Evolutionary conservation across 2,888 invertebrate genomes (phyloP).

Genomic region (Elaeidobius kamerunicus): DNA sequence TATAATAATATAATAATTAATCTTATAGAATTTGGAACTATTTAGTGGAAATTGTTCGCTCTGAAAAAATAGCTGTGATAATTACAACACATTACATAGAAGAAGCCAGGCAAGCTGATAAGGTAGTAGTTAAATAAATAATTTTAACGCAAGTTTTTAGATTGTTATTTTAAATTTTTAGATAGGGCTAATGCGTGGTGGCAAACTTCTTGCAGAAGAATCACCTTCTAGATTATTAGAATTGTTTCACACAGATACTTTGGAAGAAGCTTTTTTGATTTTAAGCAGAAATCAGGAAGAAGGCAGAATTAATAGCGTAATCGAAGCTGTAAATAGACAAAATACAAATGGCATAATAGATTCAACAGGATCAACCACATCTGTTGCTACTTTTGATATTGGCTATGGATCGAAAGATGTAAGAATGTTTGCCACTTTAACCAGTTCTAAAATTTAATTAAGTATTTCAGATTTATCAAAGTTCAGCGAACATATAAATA

Average conservation of each 20-base stretch:
- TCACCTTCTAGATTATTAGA: conserved; percentile 70
- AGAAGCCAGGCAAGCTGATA: conserved; percentile 79
- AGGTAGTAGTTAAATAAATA: conserved; percentile 53
- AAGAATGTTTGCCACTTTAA: conserved; percentile 24
- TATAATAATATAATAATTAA: no score
- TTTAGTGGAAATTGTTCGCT: conserved; percentile 67
- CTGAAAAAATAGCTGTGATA: conserved; percentile 74
- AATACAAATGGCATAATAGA: conserved; percentile 29
- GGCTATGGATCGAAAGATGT: conserved; percentile 40
- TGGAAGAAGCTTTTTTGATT: conserved; percentile 86
- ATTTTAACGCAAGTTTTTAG: not conserved
- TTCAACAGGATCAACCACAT: conserved; percentile 33
- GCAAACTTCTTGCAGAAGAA: conserved; percentile 81
- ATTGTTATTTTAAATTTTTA: conserved; percentile 44
- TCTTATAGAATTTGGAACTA: conserved; percentile 85
- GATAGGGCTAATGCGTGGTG: conserved; percentile 89
- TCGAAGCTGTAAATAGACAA: conserved; percentile 29
- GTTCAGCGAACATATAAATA: no score
- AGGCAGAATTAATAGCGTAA: conserved; percentile 39
- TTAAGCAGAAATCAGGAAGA: conserved; percentile 65
- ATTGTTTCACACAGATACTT: conserved; percentile 65
- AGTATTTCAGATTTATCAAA: not conserved
- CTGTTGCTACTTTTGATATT: conserved; percentile 35
- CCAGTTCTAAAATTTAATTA: no score
- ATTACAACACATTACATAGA: conserved; percentile 97